A percentile compares a stretch with the other conserved stretches of the same genome.
Evolutionary conservation across 2,113 vertebrate species (phyloP).

Genomic region (Cyanoramphus novaezelandiae): DNA sequence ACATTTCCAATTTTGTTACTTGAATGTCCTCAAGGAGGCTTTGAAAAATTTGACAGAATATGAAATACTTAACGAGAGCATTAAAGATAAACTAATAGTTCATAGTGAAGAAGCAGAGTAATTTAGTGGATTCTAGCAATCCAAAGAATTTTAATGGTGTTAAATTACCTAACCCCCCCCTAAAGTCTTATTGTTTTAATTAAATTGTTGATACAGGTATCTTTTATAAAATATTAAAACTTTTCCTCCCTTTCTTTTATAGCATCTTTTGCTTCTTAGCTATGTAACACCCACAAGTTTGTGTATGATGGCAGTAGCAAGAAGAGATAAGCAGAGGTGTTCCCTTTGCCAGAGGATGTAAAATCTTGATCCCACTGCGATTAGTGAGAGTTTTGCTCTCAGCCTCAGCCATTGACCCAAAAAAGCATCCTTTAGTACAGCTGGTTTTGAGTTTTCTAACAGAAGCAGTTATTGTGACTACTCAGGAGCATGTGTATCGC

Average conservation of each 20-base stretch:
- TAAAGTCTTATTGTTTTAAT: not conserved
- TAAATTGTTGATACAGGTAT: not conserved
- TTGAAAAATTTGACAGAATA: not conserved
- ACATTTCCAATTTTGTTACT: constrained; percentile 7
- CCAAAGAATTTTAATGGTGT: not conserved
- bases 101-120: not conserved
- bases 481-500: not conserved
- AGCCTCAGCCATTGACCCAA: not conserved
- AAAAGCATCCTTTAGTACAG: not conserved
- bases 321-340: not conserved
- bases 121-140: not conserved
- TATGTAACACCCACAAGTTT: not conserved
- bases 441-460: not conserved
- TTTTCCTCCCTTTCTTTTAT: not conserved
- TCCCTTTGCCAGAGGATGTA: not conserved
- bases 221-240: not conserved
- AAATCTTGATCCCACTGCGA: not conserved
- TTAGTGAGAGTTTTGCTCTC: not conserved
- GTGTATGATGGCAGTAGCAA: not conserved
- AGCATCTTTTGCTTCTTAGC: not conserved
- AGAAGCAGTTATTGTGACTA: not conserved
- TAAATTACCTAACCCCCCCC: not conserved
- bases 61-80: not conserved
- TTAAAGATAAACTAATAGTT: not conserved
- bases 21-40: not conserved